phyloP scores from a whole-genome alignment of 2,797 vertebrate genomes.

The Ispidina picta region DNA sequence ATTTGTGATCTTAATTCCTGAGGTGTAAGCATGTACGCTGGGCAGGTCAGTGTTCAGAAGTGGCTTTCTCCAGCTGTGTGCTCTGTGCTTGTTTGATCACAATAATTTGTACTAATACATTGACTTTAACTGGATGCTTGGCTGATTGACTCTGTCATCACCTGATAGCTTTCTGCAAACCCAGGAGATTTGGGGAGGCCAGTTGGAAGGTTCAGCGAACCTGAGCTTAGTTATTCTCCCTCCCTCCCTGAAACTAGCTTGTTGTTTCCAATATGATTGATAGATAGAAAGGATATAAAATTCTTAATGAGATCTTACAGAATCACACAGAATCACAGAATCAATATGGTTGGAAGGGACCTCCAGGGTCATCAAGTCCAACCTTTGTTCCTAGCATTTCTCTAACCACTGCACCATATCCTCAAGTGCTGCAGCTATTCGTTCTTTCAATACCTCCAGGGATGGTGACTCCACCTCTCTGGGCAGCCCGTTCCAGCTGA shows the following conservation, averaged over 20 bases:
- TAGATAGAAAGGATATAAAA: background rate
- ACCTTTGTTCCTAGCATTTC: too few species aligned
- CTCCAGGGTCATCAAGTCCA: too few species aligned
- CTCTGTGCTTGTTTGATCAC: background rate
- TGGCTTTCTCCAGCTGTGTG: background rate
- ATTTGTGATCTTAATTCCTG: background rate
- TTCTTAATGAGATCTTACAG: background rate
- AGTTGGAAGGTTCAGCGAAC: background rate
- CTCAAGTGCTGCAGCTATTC: too few species aligned
- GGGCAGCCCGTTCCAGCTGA: background rate
- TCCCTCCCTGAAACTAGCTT: background rate
- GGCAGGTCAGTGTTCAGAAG: background rate
- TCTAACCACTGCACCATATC: too few species aligned
- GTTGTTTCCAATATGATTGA: background rate
- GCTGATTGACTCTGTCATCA: slow-evolving; percentile 43
- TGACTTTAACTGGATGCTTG: background rate
- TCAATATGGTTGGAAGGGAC: too few species aligned
- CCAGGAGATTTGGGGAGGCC: background rate
- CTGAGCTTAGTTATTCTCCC: background rate
- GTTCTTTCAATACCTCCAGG: too few species aligned
- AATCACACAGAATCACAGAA: too few species aligned
- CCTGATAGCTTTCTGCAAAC: background rate
- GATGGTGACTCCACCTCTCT: too few species aligned
- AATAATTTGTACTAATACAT: background rate
- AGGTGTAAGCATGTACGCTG: background rate